Conservation (phyloP, 2,888 invertebrate genomes). For the Alentia gelatinosa region DNA sequence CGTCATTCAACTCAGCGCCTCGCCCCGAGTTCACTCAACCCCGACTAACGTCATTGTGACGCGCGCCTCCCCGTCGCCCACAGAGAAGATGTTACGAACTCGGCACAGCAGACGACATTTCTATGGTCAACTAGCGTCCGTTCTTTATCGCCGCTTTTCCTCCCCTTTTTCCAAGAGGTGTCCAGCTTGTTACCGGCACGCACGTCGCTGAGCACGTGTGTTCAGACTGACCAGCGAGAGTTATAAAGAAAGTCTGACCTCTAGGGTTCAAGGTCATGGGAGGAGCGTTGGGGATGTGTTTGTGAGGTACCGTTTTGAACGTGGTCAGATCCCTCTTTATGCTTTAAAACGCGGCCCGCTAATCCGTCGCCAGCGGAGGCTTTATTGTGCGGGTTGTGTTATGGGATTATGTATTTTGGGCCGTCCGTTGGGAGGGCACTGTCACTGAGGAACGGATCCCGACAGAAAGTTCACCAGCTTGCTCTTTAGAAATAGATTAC, state of each 20-base stretch:
- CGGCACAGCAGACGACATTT: background rate
- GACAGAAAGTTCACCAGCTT: background rate
- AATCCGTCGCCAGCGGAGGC: background rate
- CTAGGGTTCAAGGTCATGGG: background rate
- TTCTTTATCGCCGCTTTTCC: background rate
- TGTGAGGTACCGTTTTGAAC: background rate
- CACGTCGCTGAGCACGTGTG: background rate
- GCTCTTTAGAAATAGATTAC: background rate
- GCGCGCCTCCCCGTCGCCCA: background rate
- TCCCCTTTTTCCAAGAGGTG: background rate
- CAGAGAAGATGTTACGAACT: constrained; percentile 16
- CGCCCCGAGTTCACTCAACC: background rate
- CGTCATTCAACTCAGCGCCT: background rate
- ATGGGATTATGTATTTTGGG: background rate
- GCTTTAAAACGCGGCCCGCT: background rate
- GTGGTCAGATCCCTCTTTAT: background rate
- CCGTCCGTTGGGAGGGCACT: background rate
- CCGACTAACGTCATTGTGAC: background rate
- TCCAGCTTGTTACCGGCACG: constrained; percentile 11
- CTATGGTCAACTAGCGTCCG: background rate
- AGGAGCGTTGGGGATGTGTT: background rate
- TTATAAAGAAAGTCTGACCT: background rate
- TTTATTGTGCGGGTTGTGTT: background rate
- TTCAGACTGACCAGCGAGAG: constrained; percentile 16
- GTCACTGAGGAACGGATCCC: background rate